Base-by-base conservation (phyloP, 2,797 vertebrate genomes). In the Alca torda region DNA sequence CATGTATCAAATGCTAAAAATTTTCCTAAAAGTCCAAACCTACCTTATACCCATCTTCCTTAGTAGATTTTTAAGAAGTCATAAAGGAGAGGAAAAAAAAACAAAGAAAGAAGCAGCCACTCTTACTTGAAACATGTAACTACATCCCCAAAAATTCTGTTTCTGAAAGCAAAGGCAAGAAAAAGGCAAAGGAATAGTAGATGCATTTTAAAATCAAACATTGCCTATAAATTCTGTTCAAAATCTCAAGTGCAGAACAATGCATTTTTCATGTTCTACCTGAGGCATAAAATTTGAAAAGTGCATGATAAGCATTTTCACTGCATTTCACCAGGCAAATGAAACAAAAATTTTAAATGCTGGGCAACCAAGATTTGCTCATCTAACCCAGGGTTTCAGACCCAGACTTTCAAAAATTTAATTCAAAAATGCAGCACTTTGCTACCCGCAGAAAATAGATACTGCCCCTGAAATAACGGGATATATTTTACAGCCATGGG, bases 231-330 rank as follows among this genome's bases (percentile, higher is more conserved):
- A 91, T 92, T 96, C 84, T 91, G 33, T 77, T 96, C 60, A 94
- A 96, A 97, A 96, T 86, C 90, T 94, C 69, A 95, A 56, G 23
- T 95, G 70, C 68, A 94, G 91, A 97, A 91, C 82, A 93, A 95
- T 83, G 67, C 41, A 93, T 93, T 93, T 94, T 94, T 95, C 85
- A 94, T 84, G 41, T 81, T 84, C 50, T 87, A 95, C 90, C 75
- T 95, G 89, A 95, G 73, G 69, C 92, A 96, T 59, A 94, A 76
- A 89, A 96, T 92, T 76, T 86, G 64, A 94, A 82, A 97, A 96
- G 50, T 84, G 54, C 81, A 70, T 10, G 45, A 77, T 63, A 94
- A 96, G 84, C 63, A 43, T 92, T 96, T 95, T 93, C 59, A 69
- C 60, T 89, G 41, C 59, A n/a, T 76, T 78, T 73, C 64, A 69